A percentile compares a stretch with the other conserved stretches of the same genome.
Evolutionary conservation across 2,113 vertebrate genomes (phyloP).

Genomic region (Pavo muticus): DNA sequence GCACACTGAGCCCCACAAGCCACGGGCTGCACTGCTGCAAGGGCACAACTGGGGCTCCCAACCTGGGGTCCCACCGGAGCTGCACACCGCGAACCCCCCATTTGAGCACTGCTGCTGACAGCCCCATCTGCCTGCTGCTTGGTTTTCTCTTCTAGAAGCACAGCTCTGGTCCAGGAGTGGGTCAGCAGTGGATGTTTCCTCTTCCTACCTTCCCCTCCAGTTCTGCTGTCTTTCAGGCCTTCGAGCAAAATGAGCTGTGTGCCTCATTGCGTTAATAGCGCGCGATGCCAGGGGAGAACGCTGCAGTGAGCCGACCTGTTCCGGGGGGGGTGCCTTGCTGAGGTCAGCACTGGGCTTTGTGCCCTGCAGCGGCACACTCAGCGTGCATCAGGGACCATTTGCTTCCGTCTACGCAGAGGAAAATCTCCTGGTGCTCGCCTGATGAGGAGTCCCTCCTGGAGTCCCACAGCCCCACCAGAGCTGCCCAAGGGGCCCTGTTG

Average conservation of each 20-base stretch:
- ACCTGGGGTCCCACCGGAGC: too few relatives aligned
- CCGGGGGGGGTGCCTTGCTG: fast-evolving
- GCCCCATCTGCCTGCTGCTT: not conserved
- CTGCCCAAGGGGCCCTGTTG: fast-evolving
- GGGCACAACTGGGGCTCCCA: too few relatives aligned
- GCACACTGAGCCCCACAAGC: too few relatives aligned
- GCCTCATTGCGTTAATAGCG: fast-evolving
- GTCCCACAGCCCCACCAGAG: too few relatives aligned
- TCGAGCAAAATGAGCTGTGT: fast-evolving
- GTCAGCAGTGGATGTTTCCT: not conserved
- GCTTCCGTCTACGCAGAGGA: fast-evolving
- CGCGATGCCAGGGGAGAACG: not conserved
- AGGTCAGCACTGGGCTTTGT: fast-evolving
- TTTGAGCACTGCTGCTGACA: not conserved
- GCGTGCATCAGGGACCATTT: fast-evolving
- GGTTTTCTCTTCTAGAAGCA: fast-evolving
- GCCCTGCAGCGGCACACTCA: not conserved
- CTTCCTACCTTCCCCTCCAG: not conserved
- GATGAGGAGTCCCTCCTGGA: fast-evolving
- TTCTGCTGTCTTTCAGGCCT: not conserved
- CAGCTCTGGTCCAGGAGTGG: not conserved
- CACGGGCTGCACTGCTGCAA: too few relatives aligned
- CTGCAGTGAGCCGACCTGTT: fast-evolving
- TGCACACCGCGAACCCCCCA: not conserved
- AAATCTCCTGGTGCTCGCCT: fast-evolving